Conservation (phyloP, 2,113 vertebrate species). For the Anser cygnoides region DNA sequence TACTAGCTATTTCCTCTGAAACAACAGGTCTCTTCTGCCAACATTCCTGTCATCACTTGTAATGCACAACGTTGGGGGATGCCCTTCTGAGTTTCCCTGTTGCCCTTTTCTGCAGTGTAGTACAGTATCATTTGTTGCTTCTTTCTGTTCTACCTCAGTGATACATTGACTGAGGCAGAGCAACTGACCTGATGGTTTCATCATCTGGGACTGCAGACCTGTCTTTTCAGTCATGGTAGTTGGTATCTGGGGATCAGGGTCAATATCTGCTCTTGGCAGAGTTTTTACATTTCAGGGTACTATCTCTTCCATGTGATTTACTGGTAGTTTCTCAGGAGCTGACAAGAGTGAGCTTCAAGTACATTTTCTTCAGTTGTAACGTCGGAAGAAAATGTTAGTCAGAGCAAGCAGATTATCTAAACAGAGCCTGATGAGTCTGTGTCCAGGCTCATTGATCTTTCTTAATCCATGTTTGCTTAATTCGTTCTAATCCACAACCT, state of each 20-base stretch:
- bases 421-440: conserved; percentile 57
- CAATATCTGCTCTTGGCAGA: conserved; percentile 10
- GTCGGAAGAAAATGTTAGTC: conserved; percentile 26
- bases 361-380: conserved; percentile 36
- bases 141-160: neutral
- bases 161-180: neutral
- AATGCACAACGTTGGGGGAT: conserved; percentile 3
- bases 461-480: conserved; percentile 68
- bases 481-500: conserved; percentile 65
- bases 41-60: conserved; percentile 40
- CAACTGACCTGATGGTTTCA: conserved; percentile 45
- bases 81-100: neutral
- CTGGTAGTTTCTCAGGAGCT: conserved; percentile 31
- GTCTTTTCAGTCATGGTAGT: conserved; percentile 4
- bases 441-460: conserved; percentile 62
- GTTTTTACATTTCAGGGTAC: conserved; percentile 14
- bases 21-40: conserved; percentile 34
- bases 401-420: conserved; percentile 60
- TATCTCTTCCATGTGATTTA: conserved; percentile 22
- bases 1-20: conserved; percentile 37
- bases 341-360: conserved; percentile 33
- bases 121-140: neutral
- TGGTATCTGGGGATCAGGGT: conserved; percentile 26
- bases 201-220: conserved; percentile 32
- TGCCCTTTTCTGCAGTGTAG: neutral